Evolutionary conservation across 2,888 invertebrate genomes (phyloP), one percentile per base, ranked within the genome.

Genomic region (Hirtodrosophila confusa): DNA sequence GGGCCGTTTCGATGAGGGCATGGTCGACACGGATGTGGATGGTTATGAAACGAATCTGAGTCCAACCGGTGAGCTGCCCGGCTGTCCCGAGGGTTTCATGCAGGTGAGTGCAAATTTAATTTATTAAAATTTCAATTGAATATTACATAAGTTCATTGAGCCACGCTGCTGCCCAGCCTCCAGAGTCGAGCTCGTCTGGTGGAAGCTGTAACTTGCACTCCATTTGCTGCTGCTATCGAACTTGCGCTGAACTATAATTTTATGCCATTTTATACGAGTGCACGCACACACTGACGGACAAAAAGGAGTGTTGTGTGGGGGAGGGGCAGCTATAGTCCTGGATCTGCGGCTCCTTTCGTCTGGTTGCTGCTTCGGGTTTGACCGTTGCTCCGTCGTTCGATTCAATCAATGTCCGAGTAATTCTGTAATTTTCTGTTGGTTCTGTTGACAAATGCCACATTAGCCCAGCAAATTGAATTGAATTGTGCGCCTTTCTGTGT

Each of bases 41-140:
- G 90, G 92, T 68, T 90, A 90, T 69, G 92, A 92, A 75, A 86
- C 90, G 63, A 91, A 90, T 88, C 88, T 91, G 47, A 91, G 90
- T 80, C 90, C 92, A 47, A 89, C 90, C 36, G 94, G 95, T 47
- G 95, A 94, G 64, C 90, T 93, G 72, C 94, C 96, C 87, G 96
- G 96, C 79, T 97, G 97, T 91, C 96, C 96, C 10, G 97, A 97
- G 90, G 97, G 97, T 51, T 96, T 95, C 92, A 95, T 97, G 94
- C 96, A 96, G 93, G 93, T 97, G 80, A 95, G 83, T 82, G 58
- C 48, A 60, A 70, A 66, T 71, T 50, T 69, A 63, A 75, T 82
- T 74, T 79, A 72, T 79, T 82, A 82, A 61, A 72, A 73, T 69
- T 80, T 69, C 51, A 75, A 82, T 82, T 85, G 69, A 72, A 72